phyloP scores from a whole-genome alignment of 1,140 invertebrate genomes.

The Bombus waltoni region DNA sequence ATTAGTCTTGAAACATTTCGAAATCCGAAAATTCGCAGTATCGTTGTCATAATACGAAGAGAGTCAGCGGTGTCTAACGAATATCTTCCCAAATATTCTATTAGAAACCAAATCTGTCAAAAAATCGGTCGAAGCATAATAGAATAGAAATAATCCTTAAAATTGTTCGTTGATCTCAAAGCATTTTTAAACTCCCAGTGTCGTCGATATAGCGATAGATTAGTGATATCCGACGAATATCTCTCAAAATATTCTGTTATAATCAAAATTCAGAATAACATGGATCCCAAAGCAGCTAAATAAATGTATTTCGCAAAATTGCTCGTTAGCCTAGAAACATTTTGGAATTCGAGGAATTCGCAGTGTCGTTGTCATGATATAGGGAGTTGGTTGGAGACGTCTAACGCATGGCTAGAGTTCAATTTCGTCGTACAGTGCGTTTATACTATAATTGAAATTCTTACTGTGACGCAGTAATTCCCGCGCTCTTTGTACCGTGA shows the following conservation, averaged over 20 bases:
- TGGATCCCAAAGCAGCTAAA: not conserved
- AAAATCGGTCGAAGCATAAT: not conserved
- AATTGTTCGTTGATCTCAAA: not conserved
- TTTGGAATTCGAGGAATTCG: slow-evolving; percentile 39
- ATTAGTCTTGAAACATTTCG: too few relatives aligned
- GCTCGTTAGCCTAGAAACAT: not conserved
- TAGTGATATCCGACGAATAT: too few relatives aligned
- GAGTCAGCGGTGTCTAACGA: too few relatives aligned
- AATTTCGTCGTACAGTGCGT: slow-evolving; percentile 21
- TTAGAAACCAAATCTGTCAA: too few relatives aligned
- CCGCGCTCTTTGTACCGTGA: slow-evolving; percentile 49
- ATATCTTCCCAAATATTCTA: too few relatives aligned
- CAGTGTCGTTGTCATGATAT: slow-evolving; percentile 29
- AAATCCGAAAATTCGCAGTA: too few relatives aligned
- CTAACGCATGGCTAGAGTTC: slow-evolving; percentile 40
- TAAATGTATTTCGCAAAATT: not conserved
- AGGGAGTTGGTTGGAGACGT: slow-evolving; percentile 5
- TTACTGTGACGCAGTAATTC: slow-evolving; percentile 59
- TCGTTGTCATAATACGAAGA: too few relatives aligned
- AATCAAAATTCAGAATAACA: too few relatives aligned
- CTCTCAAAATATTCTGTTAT: too few relatives aligned
- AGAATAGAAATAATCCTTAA: not conserved
- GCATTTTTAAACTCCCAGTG: not conserved
- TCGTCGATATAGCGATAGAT: too few relatives aligned
- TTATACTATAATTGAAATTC: slow-evolving; percentile 63